A percentile compares a stretch with the other conserved stretches of the same genome.
These are phyloP conservation scores for Listronotus oregonensis DNA, from an alignment of 1,140 invertebrate species.

Conservation along the genomic window DNA sequence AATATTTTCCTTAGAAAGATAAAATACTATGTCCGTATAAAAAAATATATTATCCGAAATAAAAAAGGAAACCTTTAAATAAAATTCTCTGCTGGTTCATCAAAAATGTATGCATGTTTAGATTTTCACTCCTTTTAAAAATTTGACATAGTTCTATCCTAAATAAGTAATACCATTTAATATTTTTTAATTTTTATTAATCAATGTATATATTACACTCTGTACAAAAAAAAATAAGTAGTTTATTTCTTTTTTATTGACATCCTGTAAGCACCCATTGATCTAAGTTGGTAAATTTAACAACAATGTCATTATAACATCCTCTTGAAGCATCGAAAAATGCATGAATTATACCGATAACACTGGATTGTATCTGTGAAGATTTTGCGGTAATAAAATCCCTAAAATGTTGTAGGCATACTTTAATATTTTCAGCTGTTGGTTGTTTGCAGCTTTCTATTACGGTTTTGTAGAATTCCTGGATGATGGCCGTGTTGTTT, in stretches of 20 bases:
- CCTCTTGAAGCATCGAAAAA: slow-evolving; percentile 6
- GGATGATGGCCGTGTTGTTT: neutral
- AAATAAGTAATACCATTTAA: no score
- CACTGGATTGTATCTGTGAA: neutral
- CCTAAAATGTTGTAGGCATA: slow-evolving; percentile 12
- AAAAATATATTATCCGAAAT: no score
- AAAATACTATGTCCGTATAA: no score
- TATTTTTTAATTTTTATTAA: no score
- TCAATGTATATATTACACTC: no score
- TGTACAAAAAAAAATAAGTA: no score
- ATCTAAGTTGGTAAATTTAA: slow-evolving; percentile 15
- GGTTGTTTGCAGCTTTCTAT: slow-evolving; percentile 13
- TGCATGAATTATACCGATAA: slow-evolving; percentile 5
- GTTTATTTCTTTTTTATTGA: neutral
- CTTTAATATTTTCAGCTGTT: slow-evolving; percentile 4
- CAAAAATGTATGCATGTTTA: no score
- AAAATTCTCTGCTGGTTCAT: no score
- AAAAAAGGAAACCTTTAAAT: no score
- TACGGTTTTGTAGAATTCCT: neutral
- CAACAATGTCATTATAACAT: slow-evolving; percentile 3
- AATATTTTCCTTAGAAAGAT: no score
- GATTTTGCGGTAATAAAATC: neutral
- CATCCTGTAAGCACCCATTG: slow-evolving; percentile 22
- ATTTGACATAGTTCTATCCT: no score
- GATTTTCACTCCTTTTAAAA: no score